Evolutionary conservation across 2,113 vertebrate genomes (phyloP).

Genomic region (Pseudois nayaur): DNA sequence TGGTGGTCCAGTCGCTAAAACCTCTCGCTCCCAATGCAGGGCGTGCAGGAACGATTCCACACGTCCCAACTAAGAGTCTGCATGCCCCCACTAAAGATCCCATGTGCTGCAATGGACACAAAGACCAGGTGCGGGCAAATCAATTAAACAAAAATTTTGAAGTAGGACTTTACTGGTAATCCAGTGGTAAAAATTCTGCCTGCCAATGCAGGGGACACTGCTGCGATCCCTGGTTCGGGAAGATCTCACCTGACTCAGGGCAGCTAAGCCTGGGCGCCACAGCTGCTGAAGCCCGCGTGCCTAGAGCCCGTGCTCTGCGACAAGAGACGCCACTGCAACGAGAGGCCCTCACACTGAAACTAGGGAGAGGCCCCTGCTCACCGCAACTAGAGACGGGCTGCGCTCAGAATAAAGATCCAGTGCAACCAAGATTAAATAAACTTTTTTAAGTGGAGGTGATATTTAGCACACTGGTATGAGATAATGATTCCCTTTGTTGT

Average conservation of each 20-base stretch:
- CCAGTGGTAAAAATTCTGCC: neutral
- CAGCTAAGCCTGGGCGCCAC: neutral
- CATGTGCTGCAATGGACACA: neutral
- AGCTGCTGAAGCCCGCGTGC: neutral
- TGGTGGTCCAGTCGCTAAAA: neutral
- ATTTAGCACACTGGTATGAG: neutral
- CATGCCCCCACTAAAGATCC: neutral
- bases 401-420: neutral
- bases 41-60: neutral
- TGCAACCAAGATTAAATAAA: neutral
- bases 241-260: neutral
- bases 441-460: neutral
- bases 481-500: neutral
- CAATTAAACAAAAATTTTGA: rapidly evolving
- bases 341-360: neutral
- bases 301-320: neutral
- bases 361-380: neutral
- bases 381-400: neutral
- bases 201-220: neutral
- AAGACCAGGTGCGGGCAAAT: neutral
- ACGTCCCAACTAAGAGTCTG: neutral
- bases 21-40: neutral
- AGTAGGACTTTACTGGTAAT: neutral
- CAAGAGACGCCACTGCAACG: neutral
- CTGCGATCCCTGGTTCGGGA: neutral